Evolutionary conservation across 2,113 vertebrate species (phyloP).

Genomic region (Lepidothrix coronata): DNA sequence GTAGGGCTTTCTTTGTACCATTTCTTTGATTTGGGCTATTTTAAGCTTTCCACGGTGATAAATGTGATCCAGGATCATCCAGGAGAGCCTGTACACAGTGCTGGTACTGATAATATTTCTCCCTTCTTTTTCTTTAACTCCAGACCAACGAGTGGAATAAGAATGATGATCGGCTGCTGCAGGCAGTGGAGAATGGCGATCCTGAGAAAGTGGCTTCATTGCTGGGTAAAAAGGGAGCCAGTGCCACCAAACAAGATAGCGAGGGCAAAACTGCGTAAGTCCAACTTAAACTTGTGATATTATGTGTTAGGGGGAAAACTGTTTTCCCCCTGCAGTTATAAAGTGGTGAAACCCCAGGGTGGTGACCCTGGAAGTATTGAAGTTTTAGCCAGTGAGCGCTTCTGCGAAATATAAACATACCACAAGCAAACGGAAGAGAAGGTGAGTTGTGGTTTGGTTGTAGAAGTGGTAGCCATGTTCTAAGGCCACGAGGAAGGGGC

Average conservation of each 20-base stretch:
- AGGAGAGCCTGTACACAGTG: not conserved
- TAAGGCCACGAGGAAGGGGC: too few species aligned
- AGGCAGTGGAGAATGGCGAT: slow-evolving; percentile 94
- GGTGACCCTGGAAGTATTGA: too few species aligned
- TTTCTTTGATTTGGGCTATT: not conserved
- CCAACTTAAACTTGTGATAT: not conserved
- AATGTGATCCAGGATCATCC: not conserved
- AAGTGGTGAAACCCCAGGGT: too few species aligned
- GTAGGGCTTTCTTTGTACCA: not conserved
- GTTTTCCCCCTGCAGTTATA: too few species aligned
- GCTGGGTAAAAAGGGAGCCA: slow-evolving; percentile 92
- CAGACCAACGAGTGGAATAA: slow-evolving; percentile 97
- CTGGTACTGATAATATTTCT: not conserved
- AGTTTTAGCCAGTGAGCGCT: too few species aligned
- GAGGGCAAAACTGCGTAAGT: slow-evolving; percentile 98
- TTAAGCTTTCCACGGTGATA: not conserved
- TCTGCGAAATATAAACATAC: too few species aligned
- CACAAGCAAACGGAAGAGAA: too few species aligned
- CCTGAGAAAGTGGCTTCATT: slow-evolving; percentile 89
- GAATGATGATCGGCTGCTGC: slow-evolving; percentile 93
- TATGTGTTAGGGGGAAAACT: too few species aligned
- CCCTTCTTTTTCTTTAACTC: not conserved
- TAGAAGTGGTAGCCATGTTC: too few species aligned
- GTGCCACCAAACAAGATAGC: slow-evolving; percentile 87
- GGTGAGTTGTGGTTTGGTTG: too few species aligned